Conservation (phyloP, 2,888 invertebrate genomes). For the Imbricaverruca yamaguchii region DNA sequence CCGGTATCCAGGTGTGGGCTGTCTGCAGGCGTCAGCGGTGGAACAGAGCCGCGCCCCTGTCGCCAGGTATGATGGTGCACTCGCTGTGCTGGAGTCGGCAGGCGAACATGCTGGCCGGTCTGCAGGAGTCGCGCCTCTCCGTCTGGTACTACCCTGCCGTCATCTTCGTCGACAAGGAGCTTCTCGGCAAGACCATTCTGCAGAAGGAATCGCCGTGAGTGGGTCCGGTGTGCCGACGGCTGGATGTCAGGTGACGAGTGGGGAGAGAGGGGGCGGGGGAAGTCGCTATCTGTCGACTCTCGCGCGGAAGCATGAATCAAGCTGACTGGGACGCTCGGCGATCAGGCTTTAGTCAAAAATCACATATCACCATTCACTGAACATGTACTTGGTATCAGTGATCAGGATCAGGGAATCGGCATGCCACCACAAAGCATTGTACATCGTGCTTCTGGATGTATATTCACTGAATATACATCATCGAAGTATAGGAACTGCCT, state of each 20-base stretch:
- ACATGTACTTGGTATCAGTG: no score
- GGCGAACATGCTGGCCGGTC: conserved; percentile 67
- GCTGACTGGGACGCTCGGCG: no score
- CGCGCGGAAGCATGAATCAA: not conserved
- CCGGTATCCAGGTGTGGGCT: no score
- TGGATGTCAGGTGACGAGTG: not conserved
- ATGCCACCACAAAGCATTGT: no score
- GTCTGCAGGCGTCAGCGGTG: no score
- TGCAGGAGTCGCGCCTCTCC: conserved; percentile 66
- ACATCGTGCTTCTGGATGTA: no score
- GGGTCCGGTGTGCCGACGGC: not conserved
- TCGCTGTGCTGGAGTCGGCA: conserved; percentile 63
- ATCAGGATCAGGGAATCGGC: no score
- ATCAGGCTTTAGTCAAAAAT: no score
- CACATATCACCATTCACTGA: no score
- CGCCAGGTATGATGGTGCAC: conserved; percentile 52
- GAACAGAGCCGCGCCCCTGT: not conserved
- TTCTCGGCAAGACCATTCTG: conserved; percentile 54
- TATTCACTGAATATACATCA: no score
- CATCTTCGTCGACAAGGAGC: conserved; percentile 60
- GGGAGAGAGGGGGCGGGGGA: not conserved
- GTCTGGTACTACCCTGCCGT: conserved; percentile 75
- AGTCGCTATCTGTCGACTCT: not conserved
- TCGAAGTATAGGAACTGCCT: no score
- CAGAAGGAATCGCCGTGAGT: conserved; percentile 44